A percentile compares a stretch with the other conserved stretches of the same genome.
These are phyloP conservation scores for Bubo blakistoni DNA, from an alignment of 2,113 vertebrate genomes.

Conservation along the genomic window DNA sequence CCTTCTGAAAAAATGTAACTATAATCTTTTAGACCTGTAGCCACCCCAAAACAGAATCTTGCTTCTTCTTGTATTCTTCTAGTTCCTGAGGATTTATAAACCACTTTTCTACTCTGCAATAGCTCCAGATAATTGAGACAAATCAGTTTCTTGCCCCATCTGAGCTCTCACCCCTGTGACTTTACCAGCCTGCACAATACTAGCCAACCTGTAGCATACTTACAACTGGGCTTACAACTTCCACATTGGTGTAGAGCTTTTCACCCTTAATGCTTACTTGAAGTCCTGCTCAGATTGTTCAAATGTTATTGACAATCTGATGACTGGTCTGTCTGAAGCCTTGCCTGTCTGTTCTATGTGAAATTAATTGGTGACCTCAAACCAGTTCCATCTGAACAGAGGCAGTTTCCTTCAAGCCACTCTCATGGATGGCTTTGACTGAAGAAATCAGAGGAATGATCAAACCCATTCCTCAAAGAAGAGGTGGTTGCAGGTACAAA, in stretches of 20 bases:
- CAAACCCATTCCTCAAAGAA: background rate
- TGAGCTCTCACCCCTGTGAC: background rate
- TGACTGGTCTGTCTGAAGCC: background rate
- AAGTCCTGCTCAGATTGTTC: background rate
- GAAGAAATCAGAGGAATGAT: background rate
- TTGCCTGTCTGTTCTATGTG: background rate
- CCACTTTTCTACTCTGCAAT: background rate
- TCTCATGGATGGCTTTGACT: background rate
- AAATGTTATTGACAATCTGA: background rate
- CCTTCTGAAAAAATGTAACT: background rate
- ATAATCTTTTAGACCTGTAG: background rate
- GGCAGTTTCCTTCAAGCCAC: background rate
- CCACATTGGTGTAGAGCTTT: background rate
- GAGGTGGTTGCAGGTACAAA: background rate
- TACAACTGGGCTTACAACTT: background rate
- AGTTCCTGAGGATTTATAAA: background rate
- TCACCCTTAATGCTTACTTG: background rate
- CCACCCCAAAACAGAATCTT: background rate
- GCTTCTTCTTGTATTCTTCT: background rate
- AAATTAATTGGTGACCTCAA: background rate
- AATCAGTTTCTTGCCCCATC: background rate
- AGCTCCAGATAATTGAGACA: background rate
- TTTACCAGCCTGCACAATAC: background rate
- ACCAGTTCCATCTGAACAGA: background rate
- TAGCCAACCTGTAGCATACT: background rate